A percentile compares a stretch with the other conserved stretches of the same genome.
phyloP scores from a whole-genome alignment of 1,140 invertebrate genomes.

The Brachionus manjavacas region DNA sequence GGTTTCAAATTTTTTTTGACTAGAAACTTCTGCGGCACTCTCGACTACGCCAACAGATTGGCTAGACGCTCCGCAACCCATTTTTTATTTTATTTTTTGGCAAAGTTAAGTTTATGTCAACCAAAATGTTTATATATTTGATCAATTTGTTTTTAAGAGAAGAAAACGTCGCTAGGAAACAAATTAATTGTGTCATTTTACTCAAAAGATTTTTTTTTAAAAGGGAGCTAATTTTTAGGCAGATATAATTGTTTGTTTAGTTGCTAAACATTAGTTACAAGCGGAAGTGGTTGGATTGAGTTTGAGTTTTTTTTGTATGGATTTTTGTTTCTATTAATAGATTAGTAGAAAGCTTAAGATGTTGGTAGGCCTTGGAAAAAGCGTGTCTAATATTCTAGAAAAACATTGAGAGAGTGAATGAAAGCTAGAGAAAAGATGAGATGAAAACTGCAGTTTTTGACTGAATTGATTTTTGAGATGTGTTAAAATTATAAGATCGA shows the following conservation, averaged over 20 bases:
- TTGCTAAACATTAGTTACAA: not conserved
- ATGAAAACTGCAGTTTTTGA: not conserved
- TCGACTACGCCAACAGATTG: not conserved
- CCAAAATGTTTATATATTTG: not conserved
- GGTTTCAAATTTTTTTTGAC: not conserved
- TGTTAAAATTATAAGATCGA: not conserved
- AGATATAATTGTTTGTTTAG: not conserved
- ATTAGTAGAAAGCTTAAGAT: not conserved
- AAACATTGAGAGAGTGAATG: not conserved
- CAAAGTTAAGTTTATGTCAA: not conserved
- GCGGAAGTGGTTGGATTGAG: not conserved
- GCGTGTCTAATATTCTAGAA: not conserved
- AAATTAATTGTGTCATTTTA: conserved; percentile 17
- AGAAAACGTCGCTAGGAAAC: conserved; percentile 23
- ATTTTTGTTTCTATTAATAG: not conserved
- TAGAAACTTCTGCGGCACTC: not conserved
- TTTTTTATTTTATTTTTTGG: not conserved
- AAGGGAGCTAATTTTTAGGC: not conserved
- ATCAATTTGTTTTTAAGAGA: not conserved
- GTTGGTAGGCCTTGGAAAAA: not conserved
- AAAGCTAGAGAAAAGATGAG: not conserved
- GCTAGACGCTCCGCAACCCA: conserved; percentile 25
- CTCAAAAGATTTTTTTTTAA: not conserved
- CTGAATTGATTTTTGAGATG: not conserved
- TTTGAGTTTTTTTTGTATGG: not conserved